Evolutionary conservation across 2,888 invertebrate species (phyloP), one percentile per base, ranked within the genome.

Genomic region (Lasioglossum figueresi): DNA sequence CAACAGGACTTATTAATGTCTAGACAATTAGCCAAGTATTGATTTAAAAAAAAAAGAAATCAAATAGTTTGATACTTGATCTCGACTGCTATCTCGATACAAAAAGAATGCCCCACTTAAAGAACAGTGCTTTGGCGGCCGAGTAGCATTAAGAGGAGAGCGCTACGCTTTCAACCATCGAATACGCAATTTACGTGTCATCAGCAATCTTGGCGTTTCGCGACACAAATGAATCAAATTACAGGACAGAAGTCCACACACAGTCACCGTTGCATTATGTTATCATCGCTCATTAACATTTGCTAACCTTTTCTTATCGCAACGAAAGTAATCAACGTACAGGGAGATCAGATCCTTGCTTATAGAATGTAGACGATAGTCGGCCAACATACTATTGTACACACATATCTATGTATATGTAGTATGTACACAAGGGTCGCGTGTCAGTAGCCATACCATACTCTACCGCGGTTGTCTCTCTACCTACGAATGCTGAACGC

Each of bases 221-320:
- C 27, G 59, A 59, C 59, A 59, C 27, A 16, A 59, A 31, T 27
- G 19, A 37, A 40, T 56, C 56, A 6, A 68, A n/a, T 43, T 80
- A 45, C 59, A 34, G 2, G 48, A 31, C 16, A 48, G 3, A 23
- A 23, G 52, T 52, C 23, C 23, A 23, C 23, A 68, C 23, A 23
- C 23, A 68, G n/a, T 52, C 37, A 31, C 40, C 31, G 56, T 5
- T 16, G n/a, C 5, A 27, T 40, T 75, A n/a, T 52, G 12, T 16
- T 40, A 31, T 52, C 75, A 75, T 63, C 75, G 14, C 45, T 48
- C 37, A 10, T 80, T 82, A 75, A 70, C 56, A 74, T 70, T 40
- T 4, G n/a, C 27, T 48, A 59, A 76, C n/a, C 75, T 43, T n/a
- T n/a, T 23, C n/a, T 2, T 63, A 66, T 76, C 34, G 4, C 10